Conservation (phyloP, 2,797 vertebrate genomes). For the Borostomias antarcticus region DNA sequence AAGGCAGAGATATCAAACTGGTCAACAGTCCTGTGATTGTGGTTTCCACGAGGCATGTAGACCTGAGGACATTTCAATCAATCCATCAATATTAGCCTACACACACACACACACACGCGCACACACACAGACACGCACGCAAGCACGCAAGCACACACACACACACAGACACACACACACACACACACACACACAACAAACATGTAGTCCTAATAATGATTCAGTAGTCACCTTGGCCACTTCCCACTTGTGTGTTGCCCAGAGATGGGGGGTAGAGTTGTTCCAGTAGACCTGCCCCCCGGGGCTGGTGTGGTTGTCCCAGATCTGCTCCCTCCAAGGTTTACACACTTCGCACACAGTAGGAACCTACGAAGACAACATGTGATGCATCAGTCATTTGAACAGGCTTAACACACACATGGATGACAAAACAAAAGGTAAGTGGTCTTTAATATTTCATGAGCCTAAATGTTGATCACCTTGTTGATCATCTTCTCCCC, state of each 20-base stretch:
- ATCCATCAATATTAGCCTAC: too few relatives aligned
- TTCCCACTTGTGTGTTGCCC: conserved; percentile 62
- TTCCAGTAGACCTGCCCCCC: conserved; percentile 26
- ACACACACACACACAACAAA: too few relatives aligned
- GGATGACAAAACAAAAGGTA: too few relatives aligned
- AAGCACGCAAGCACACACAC: conserved; percentile 8
- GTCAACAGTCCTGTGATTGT: conserved; percentile 12
- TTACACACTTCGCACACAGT: conserved; percentile 33
- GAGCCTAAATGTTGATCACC: too few relatives aligned
- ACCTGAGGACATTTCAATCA: conserved; percentile 48
- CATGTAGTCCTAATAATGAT: neutral
- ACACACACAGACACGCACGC: neutral
- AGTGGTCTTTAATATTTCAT: too few relatives aligned
- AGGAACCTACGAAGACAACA: neutral
- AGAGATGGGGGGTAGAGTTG: conserved; percentile 45
- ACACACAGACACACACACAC: neutral
- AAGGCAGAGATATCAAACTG: conserved; percentile 60
- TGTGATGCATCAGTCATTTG: neutral
- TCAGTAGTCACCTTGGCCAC: conserved; percentile 56
- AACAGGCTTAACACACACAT: too few relatives aligned
- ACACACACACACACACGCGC: neutral
- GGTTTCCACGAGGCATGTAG: conserved; percentile 51
- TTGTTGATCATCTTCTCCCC: conserved; percentile 21
- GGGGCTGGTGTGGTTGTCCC: conserved; percentile 11
- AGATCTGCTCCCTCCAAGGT: conserved; percentile 43